Evolutionary conservation across 2,797 vertebrate species (phyloP), one percentile per base, ranked within the genome.

Genomic region (Premnoplex brunnescens): DNA sequence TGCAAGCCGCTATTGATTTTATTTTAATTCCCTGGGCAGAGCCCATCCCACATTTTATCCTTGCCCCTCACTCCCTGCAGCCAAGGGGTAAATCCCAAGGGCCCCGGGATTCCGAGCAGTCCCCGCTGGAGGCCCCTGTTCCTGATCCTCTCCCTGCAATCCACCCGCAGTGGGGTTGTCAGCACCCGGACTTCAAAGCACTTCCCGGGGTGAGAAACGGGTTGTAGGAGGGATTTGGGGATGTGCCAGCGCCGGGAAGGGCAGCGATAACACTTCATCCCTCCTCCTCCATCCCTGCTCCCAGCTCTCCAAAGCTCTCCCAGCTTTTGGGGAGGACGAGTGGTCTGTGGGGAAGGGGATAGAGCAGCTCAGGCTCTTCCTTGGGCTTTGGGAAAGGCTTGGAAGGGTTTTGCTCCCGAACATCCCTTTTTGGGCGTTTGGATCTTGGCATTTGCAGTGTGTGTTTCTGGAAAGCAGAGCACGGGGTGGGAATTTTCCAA

Each of bases 201-300:
- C 55, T 88, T 84, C 87, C 84, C 5, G 3, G 36, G 32, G 24
- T 46, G 89, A 92, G 75, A 17, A 66, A 32, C n/a, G 75, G 19
- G 0, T 34, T 44, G 69, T 10, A 23, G 85, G 88, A 62, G 72
- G 80, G 80, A 80, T 92, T 96, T 92, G 84, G 91, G 84, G 77
- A 22, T 5, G 3, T 2, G 58, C 58, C 14, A 19, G 80, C 55
- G 51, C 44, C 0, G 0, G 62, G 72, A 88, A 68, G 0, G 3
- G 75, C 71, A 26, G 28, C 0, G 2, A 11, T 75, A 78, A 63
- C 0, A 6, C 51, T 88, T 59, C 1, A 0, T 37, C 56, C 12
- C 37, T 59, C 7, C 8, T 66, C 32, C 41, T 68, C 62, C n/a
- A 3, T 30, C 28, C 44, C 73, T 10, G 7, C 28, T 85, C 72